Percentiles rank a stretch among this genome's conserved stretches.
Conservation (phyloP, 2,888 invertebrate species). For the Tineola bisselliella region DNA sequence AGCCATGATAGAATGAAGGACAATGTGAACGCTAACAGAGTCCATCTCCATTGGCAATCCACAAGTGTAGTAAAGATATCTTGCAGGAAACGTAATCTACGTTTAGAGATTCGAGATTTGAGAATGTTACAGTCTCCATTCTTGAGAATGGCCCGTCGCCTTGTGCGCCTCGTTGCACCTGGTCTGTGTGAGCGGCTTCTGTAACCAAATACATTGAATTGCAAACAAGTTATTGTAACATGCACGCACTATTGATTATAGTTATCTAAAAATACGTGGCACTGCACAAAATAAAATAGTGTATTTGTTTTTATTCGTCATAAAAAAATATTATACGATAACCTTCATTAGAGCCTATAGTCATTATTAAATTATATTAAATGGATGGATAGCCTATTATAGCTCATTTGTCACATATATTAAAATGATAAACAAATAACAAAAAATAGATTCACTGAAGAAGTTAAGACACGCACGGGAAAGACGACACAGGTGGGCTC, state of each 20-base stretch:
- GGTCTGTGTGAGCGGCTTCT: conserved; percentile 77
- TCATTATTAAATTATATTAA: conserved; percentile 21
- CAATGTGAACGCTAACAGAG: conserved; percentile 83
- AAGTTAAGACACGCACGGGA: background rate
- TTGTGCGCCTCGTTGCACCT: conserved; percentile 74
- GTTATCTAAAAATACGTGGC: conserved; percentile 23
- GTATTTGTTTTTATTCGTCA: too few species aligned
- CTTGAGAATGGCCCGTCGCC: conserved; percentile 89
- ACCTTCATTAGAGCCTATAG: conserved; percentile 56
- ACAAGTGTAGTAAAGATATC: conserved; percentile 91
- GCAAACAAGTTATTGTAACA: conserved; percentile 15
- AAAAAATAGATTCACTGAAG: conserved; percentile 22
- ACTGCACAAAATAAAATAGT: conserved; percentile 24
- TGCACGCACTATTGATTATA: conserved; percentile 28
- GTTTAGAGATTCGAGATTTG: conserved; percentile 86
- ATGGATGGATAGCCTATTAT: background rate
- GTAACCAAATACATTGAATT: conserved; percentile 39
- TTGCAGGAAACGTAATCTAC: conserved; percentile 78
- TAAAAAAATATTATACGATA: conserved; percentile 21
- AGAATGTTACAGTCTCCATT: conserved; percentile 97
- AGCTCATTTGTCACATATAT: conserved; percentile 22
- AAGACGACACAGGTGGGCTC: conserved; percentile 46
- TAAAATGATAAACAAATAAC: conserved; percentile 23
- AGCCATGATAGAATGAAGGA: conserved; percentile 90
- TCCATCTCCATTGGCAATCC: conserved; percentile 94